Percentiles rank a stretch among this genome's conserved stretches.
These are phyloP conservation scores for Trachythela sp. DNA, from an alignment of 64 coral and sea anemone genomes.

Conservation along the genomic window DNA sequence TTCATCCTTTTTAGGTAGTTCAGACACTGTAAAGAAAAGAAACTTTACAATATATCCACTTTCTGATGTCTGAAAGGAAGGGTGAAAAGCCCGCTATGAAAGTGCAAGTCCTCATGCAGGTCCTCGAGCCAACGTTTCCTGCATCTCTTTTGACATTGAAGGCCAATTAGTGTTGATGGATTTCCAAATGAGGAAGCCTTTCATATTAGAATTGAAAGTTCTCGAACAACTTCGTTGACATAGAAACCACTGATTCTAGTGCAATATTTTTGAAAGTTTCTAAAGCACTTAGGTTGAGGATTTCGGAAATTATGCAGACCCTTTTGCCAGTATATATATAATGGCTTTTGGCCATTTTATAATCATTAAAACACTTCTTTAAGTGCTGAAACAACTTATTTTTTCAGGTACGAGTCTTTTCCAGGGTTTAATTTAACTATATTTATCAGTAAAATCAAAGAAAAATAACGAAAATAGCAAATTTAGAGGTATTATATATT, in stretches of 20 bases:
- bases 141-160: too few relatives aligned
- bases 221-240: neutral
- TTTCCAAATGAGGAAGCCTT: neutral
- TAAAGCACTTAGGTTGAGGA: neutral
- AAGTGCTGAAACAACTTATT: neutral
- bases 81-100: too few relatives aligned
- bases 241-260: neutral
- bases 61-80: too few relatives aligned
- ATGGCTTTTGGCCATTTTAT: neutral
- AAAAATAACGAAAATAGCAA: too few relatives aligned
- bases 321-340: neutral
- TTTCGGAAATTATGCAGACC: neutral
- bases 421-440: neutral
- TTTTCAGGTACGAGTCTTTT: neutral
- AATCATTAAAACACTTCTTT: neutral
- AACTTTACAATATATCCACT: too few relatives aligned
- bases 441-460: too few relatives aligned
- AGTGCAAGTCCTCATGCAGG: too few relatives aligned
- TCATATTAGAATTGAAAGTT: neutral
- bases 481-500: too few relatives aligned
- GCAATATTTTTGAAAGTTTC: constrained; percentile 5
- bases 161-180: too few relatives aligned
- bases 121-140: too few relatives aligned
- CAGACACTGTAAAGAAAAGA: too few relatives aligned
- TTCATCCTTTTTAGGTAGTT: too few relatives aligned